Conservation (phyloP, 2,797 vertebrate genomes). For the Tympanoctomys barrerae region DNA sequence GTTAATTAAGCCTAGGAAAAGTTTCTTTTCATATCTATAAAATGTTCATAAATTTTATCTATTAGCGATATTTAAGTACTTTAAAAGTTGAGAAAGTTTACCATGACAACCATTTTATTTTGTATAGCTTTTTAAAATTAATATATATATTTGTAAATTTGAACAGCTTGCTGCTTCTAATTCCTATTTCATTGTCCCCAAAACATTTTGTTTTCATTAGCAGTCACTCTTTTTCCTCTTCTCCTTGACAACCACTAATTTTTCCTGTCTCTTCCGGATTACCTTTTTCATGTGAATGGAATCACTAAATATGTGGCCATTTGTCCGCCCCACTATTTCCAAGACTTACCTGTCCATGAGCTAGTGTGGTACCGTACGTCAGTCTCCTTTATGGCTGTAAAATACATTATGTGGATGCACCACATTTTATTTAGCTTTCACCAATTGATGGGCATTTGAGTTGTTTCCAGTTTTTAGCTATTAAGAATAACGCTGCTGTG, state of each 20-base stretch:
- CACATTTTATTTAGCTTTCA: not conserved
- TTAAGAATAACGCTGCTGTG: conserved; percentile 8
- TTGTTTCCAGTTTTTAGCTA: not conserved
- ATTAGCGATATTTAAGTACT: conserved; percentile 1
- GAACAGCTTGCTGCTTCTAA: not conserved
- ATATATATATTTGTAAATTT: not conserved
- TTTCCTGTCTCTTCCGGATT: not conserved
- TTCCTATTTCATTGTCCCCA: not conserved
- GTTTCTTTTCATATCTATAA: conserved; percentile 40
- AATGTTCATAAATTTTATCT: not conserved
- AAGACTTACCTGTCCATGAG: not conserved
- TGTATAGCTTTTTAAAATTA: not conserved
- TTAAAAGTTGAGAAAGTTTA: conserved; percentile 16
- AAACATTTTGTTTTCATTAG: conserved; percentile 1
- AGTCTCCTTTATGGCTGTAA: not conserved
- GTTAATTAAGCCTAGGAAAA: not conserved
- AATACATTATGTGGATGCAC: not conserved
- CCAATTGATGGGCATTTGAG: not conserved
- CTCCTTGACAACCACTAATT: not conserved
- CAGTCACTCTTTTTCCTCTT: not conserved
- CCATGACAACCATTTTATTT: not conserved
- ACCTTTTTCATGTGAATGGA: not conserved
- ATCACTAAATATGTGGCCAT: not conserved
- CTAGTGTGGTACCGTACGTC: not conserved
- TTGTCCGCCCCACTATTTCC: not conserved